A percentile compares a stretch with the other conserved stretches of the same genome.
Conservation (phyloP, 92 coral and sea anemone genomes). For the Parazoanthus darwini region DNA sequence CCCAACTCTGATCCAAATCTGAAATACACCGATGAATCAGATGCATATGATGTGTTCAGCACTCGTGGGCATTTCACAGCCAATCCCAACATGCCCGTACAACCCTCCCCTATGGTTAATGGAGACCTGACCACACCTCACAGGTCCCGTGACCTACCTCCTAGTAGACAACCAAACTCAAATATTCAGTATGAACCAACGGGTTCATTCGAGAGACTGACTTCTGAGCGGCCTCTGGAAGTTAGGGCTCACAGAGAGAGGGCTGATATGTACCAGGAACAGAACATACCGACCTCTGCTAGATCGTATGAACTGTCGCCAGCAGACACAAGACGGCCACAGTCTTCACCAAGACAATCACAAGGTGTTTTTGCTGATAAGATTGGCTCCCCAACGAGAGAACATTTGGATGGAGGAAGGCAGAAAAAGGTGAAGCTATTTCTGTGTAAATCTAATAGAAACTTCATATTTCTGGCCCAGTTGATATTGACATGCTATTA, state of each 20-base stretch:
- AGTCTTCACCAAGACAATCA: slow-evolving; percentile 66
- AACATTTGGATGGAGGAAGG: slow-evolving; percentile 4
- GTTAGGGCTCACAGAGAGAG: slow-evolving; percentile 19
- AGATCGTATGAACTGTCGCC: slow-evolving; percentile 68
- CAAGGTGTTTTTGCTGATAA: slow-evolving; percentile 73
- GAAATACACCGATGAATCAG: slow-evolving; percentile 75
- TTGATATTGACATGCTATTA: too few species aligned
- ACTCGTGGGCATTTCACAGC: slow-evolving; percentile 85
- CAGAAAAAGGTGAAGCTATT: slow-evolving; percentile 12
- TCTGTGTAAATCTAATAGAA: neutral
- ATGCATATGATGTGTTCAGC: slow-evolving; percentile 65
- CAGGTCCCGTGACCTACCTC: slow-evolving; percentile 42
- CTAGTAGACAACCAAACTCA: slow-evolving; percentile 11
- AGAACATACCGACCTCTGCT: slow-evolving; percentile 46
- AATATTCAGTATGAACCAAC: slow-evolving; percentile 12
- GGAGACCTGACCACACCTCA: slow-evolving; percentile 23
- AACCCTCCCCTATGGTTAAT: neutral
- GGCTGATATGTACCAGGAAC: slow-evolving; percentile 32
- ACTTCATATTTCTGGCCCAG: neutral
- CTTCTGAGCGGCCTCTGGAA: slow-evolving; percentile 47
- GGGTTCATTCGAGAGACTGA: slow-evolving; percentile 46
- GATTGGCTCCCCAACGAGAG: slow-evolving; percentile 35
- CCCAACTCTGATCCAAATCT: slow-evolving; percentile 59
- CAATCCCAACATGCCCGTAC: slow-evolving; percentile 49
- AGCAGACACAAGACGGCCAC: slow-evolving; percentile 34